A percentile compares a stretch with the other conserved stretches of the same genome.
Conservation (phyloP, 1,140 invertebrate genomes). For the Drosophila grimshawi region DNA sequence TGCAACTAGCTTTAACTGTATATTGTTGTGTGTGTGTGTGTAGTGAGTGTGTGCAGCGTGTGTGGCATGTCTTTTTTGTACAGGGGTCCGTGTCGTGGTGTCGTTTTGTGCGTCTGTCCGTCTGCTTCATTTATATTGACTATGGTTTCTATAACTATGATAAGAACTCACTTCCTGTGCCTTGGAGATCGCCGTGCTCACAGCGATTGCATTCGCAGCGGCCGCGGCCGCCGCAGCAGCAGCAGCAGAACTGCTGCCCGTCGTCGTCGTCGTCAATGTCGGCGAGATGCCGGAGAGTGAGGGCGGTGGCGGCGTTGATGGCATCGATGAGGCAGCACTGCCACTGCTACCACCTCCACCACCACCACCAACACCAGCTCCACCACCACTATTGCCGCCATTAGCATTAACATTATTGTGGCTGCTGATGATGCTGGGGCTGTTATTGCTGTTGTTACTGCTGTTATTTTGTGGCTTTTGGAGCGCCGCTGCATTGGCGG, state of each 20-base stretch:
- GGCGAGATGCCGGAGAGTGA: slow-evolving; percentile 68
- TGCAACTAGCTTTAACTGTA: slow-evolving; percentile 11
- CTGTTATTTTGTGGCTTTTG: slow-evolving; percentile 72
- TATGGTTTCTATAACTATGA: slow-evolving; percentile 84
- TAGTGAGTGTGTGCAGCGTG: slow-evolving; percentile 13
- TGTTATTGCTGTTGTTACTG: slow-evolving; percentile 52
- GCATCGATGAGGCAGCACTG: slow-evolving; percentile 56
- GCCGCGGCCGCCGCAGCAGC: slow-evolving; percentile 56
- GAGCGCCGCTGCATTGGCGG: slow-evolving; percentile 76
- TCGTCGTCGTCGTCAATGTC: slow-evolving; percentile 9
- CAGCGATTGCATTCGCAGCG: slow-evolving; percentile 68
- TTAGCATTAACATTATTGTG: slow-evolving; percentile 46
- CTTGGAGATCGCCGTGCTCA: slow-evolving; percentile 82
- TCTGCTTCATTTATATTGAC: slow-evolving; percentile 81
- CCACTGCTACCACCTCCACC: slow-evolving; percentile 27
- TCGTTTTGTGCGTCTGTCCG: slow-evolving; percentile 35
- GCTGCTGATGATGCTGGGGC: slow-evolving; percentile 47
- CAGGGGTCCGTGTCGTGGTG: slow-evolving; percentile 38
- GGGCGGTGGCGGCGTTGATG: slow-evolving; percentile 65
- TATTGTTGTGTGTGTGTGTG: slow-evolving; percentile 21
- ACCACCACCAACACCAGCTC: slow-evolving; percentile 18
- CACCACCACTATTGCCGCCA: slow-evolving; percentile 29
- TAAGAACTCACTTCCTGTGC: slow-evolving; percentile 85
- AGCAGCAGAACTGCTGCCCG: slow-evolving; percentile 62
- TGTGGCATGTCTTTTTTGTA: slow-evolving; percentile 35